A percentile compares a stretch with the other conserved stretches of the same genome.
Evolutionary conservation across 2,888 invertebrate genomes (phyloP).

Genomic region (Malthinus flaveolus): DNA sequence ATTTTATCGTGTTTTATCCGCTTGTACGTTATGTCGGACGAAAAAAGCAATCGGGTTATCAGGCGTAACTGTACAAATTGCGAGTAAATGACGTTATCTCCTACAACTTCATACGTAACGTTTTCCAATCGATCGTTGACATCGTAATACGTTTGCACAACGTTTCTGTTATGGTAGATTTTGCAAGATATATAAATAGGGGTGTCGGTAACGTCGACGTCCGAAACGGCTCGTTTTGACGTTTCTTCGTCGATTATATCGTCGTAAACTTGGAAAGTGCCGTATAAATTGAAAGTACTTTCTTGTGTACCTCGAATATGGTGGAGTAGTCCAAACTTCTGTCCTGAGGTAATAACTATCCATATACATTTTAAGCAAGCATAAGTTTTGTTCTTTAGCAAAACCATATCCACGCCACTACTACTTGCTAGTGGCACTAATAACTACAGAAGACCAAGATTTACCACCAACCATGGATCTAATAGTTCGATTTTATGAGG

Average conservation of each 20-base stretch:
- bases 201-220: conserved; percentile 80
- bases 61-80: conserved; percentile 73
- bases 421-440: too few species aligned
- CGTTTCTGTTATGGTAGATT: conserved; percentile 59
- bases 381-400: too few species aligned
- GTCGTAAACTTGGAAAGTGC: conserved; percentile 69
- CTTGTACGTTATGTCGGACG: conserved; percentile 63
- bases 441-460: too few species aligned
- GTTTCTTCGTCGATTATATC: conserved; percentile 63
- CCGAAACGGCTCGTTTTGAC: conserved; percentile 63
- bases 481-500: too few species aligned
- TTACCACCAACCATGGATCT: too few species aligned
- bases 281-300: conserved; percentile 80
- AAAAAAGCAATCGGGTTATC: conserved; percentile 66
- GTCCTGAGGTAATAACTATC: too few species aligned
- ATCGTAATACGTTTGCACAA: conserved; percentile 68
- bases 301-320: too few species aligned
- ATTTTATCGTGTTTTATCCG: conserved; percentile 65
- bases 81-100: conserved; percentile 65
- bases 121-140: conserved; percentile 73
- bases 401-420: too few species aligned
- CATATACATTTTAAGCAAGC: too few species aligned
- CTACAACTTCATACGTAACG: conserved; percentile 65
- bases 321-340: too few species aligned
- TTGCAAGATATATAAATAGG: conserved; percentile 67